These are phyloP conservation scores for Drosophila subobscura DNA, from an alignment of 1,140 invertebrate species.

Conservation along the genomic window DNA sequence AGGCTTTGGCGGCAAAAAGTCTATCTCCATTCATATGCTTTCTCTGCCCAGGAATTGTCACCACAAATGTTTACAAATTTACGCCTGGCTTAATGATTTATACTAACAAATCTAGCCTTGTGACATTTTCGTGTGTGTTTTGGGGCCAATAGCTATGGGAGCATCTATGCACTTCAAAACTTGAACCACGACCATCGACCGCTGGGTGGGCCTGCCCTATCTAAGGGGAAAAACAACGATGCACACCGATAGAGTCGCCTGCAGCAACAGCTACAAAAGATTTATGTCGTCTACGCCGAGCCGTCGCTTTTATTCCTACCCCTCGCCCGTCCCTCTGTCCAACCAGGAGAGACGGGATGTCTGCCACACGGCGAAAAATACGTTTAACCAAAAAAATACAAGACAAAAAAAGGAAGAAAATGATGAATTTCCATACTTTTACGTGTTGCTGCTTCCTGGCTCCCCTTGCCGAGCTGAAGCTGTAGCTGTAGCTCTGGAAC, in stretches of 20 bases:
- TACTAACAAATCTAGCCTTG: no score
- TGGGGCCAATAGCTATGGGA: no score
- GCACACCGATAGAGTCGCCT: slow-evolving; percentile 35
- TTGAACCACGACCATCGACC: no score
- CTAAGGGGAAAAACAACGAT: slow-evolving; percentile 14
- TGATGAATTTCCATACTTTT: slow-evolving; percentile 79
- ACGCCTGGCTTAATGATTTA: no score
- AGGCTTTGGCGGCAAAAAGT: no score
- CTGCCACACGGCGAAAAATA: slow-evolving; percentile 37
- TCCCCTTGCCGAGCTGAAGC: slow-evolving; percentile 12
- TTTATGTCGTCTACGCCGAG: slow-evolving; percentile 66
- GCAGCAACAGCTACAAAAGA: slow-evolving; percentile 47
- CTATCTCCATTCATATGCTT: no score
- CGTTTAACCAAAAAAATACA: slow-evolving; percentile 10
- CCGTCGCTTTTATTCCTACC: background rate
- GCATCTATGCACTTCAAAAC: no score
- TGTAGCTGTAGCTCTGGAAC: slow-evolving; percentile 7
- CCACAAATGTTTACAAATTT: no score
- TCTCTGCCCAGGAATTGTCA: no score
- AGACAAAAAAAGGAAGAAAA: slow-evolving; percentile 55
- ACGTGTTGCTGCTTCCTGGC: slow-evolving; percentile 36
- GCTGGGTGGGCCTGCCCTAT: background rate
- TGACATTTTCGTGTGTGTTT: no score
- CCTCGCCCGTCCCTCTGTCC: slow-evolving; percentile 23
- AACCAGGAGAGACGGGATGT: slow-evolving; percentile 29